These are phyloP conservation scores for Cephus sareptanus DNA, from an alignment of 2,888 invertebrate species.

Conservation along the genomic window DNA sequence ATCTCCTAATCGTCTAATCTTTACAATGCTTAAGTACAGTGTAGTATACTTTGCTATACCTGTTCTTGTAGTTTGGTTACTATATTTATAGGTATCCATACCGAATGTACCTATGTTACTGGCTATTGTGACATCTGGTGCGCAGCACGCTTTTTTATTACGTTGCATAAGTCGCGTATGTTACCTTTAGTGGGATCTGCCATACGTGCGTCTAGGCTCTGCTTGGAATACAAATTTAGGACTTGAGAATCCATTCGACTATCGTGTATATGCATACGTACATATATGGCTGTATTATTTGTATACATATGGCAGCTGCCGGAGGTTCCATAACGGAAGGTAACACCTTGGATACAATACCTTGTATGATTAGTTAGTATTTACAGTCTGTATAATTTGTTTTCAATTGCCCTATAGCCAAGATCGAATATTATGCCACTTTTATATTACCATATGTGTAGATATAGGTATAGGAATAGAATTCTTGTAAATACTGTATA, in stretches of 20 bases:
- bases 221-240: slow-evolving; percentile 22
- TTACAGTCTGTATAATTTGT: not conserved
- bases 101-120: not conserved
- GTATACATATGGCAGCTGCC: not conserved
- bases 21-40: not conserved
- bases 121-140: slow-evolving; percentile 18
- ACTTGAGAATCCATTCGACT: slow-evolving; percentile 15
- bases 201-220: not conserved
- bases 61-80: not conserved
- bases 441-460: not conserved
- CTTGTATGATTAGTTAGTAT: not conserved
- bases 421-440: not conserved
- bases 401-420: not conserved
- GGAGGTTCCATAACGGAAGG: not conserved
- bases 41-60: not conserved
- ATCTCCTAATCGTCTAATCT: not conserved
- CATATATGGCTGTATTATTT: not conserved
- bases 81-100: not conserved
- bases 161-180: slow-evolving; percentile 19
- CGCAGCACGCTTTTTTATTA: slow-evolving; percentile 8
- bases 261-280: not conserved
- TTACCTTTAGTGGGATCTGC: slow-evolving; percentile 16
- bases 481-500: not conserved
- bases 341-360: not conserved
- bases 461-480: not conserved